Base-by-base conservation (phyloP, 2,113 vertebrate species). In the Apistogramma diplotaenia region DNA sequence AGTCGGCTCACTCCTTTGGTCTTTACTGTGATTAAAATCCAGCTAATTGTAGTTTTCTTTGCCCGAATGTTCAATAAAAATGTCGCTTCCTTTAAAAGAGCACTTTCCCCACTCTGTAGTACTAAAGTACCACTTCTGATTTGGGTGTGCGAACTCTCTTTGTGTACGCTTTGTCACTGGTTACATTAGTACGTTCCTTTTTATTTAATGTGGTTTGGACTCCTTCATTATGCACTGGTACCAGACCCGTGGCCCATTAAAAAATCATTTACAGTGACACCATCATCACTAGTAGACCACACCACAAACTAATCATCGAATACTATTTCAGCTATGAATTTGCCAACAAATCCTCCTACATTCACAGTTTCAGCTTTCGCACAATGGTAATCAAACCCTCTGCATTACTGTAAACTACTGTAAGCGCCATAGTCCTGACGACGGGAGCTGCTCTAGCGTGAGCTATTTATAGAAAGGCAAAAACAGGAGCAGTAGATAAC, bases 391-490 rank as follows among this genome's bases (percentile, higher is more conserved):
- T 67, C 29, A 18, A 70, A 43, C 8, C 33, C 5, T 31, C 19
- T 53, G 23, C 51, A n/a, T 53, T 49, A 31, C 55, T 73, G 5
- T 74, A 54, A 77, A 23, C 15, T 51, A 35, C 37, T 74, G 29
- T 74, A 56, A 76, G 74, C 10, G 2, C 67, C 84, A 21, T 40
- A 59, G 75, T 76, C 65, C 80, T 12, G 67, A 84, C 31, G 46
- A 88, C 86, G 79, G 76, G 71, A 62, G 72, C 76, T 60, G 73
- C 77, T 88, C 84, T 1, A 49, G 55, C 55, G 10, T n/a, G 21
- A 61, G 82, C 82, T 91, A 90, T 85, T 85, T 85, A 89, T 90
- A 93, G 89, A 82, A 60, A 76, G 82, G 90, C 62, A 80, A 80
- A 83, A 86, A 78, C 85, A 86, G 67, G 70, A 85, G 74, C 58